Percentiles rank a stretch among this genome's conserved stretches.
Evolutionary conservation across 2,888 invertebrate genomes (phyloP).

Genomic region (Ormyrus nitidulus): DNA sequence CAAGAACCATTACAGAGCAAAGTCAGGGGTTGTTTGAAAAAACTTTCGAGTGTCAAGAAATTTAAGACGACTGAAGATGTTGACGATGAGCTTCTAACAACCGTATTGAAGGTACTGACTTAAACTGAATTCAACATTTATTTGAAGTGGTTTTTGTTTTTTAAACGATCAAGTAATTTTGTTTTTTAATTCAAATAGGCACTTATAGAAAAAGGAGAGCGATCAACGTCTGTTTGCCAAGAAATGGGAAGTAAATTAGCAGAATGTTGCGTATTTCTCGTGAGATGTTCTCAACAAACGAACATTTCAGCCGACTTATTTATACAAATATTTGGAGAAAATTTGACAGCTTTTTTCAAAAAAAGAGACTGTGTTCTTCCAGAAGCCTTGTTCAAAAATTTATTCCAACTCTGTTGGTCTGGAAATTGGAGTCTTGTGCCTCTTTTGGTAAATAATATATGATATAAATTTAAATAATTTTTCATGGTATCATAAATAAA

Average conservation of each 20-base stretch:
- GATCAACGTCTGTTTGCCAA: constrained; percentile 81
- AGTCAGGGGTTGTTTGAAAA: constrained; percentile 80
- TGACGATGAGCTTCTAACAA: constrained; percentile 77
- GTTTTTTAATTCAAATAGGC: constrained; percentile 71
- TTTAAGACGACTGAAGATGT: constrained; percentile 79
- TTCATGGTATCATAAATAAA: not conserved
- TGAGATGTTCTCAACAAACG: constrained; percentile 79
- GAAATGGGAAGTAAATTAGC: constrained; percentile 82
- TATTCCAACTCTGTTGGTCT: constrained; percentile 82
- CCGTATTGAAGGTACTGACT: constrained; percentile 71
- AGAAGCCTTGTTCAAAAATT: constrained; percentile 81
- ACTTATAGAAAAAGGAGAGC: constrained; percentile 80
- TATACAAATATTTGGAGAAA: constrained; percentile 77
- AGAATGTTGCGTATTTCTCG: constrained; percentile 81
- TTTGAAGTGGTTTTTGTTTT: constrained; percentile 7
- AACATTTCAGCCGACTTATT: constrained; percentile 71
- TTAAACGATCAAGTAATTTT: not conserved
- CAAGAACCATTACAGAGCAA: constrained; percentile 82
- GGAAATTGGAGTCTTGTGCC: constrained; percentile 80
- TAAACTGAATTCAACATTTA: not conserved
- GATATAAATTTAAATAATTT: not conserved
- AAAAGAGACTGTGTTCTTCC: constrained; percentile 82
- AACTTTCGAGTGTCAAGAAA: constrained; percentile 79
- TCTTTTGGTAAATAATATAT: constrained; percentile 73
- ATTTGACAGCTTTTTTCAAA: constrained; percentile 79